A percentile compares a stretch with the other conserved stretches of the same genome.
phyloP scores from a whole-genome alignment of 2,888 invertebrate genomes.

The Galerucella pusilla region DNA sequence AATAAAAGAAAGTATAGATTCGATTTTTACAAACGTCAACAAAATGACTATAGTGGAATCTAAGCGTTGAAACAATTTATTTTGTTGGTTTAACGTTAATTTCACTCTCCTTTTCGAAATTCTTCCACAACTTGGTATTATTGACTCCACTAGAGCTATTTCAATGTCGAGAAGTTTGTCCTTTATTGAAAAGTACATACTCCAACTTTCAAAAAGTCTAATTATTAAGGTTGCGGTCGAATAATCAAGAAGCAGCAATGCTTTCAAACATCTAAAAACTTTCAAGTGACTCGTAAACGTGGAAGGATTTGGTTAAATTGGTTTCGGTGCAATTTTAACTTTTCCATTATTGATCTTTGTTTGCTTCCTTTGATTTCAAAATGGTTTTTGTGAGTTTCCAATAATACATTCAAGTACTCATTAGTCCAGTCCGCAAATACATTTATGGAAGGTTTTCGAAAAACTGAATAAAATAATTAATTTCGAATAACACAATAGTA shows the following conservation, averaged over 20 bases:
- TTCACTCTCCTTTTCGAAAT: neutral
- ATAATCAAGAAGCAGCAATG: conserved; percentile 54
- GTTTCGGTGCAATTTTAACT: conserved; percentile 58
- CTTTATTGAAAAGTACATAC: conserved; percentile 25
- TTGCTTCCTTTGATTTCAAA: conserved; percentile 21
- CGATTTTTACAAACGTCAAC: too few species aligned
- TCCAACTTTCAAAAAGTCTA: conserved; percentile 51
- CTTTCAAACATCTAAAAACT: conserved; percentile 59
- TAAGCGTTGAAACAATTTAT: neutral
- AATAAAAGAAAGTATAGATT: too few species aligned
- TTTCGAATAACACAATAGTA: too few species aligned
- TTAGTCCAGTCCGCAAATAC: neutral
- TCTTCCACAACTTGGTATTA: neutral
- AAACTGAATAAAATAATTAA: neutral
- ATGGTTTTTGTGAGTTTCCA: conserved; percentile 5
- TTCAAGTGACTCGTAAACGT: conserved; percentile 55
- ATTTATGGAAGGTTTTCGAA: neutral
- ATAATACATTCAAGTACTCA: neutral
- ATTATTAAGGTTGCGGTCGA: conserved; percentile 58
- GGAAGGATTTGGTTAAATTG: conserved; percentile 58
- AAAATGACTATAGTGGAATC: too few species aligned
- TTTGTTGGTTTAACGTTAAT: neutral
- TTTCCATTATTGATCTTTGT: conserved; percentile 55
- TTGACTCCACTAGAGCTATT: conserved; percentile 2
- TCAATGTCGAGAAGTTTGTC: conserved; percentile 5